These are phyloP conservation scores for Aphelinus certus DNA, from an alignment of 1,140 invertebrate species.

Conservation along the genomic window DNA sequence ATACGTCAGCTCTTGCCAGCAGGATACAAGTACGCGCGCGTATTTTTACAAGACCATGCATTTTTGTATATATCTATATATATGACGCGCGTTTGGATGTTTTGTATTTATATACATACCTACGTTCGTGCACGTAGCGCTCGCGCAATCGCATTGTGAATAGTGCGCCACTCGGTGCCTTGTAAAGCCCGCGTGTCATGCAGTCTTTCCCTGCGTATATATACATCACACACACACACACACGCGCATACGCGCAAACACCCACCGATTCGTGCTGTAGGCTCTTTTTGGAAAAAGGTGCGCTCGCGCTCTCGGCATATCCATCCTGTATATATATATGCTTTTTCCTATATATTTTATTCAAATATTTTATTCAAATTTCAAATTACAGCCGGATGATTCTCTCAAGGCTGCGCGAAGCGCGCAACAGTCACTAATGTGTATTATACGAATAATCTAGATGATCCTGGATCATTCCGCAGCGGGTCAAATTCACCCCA, in stretches of 20 bases:
- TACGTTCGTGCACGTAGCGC: constrained; percentile 38
- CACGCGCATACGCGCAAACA: not conserved
- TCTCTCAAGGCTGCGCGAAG: too few relatives aligned
- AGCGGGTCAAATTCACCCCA: too few relatives aligned
- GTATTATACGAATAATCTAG: too few relatives aligned
- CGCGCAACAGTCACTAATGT: too few relatives aligned
- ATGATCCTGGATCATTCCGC: too few relatives aligned
- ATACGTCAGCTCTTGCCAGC: constrained; percentile 25
- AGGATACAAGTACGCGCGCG: not conserved
- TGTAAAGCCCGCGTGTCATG: not conserved
- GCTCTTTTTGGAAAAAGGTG: constrained; percentile 21
- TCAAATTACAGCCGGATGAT: too few relatives aligned
- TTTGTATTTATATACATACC: constrained; percentile 33
- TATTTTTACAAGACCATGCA: not conserved
- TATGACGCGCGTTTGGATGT: not conserved
- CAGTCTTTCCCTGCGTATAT: not conserved
- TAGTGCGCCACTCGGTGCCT: constrained; percentile 26
- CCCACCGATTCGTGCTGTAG: not conserved
- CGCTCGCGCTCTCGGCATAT: not conserved
- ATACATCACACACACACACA: not conserved
- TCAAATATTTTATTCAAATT: too few relatives aligned
- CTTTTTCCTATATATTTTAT: too few relatives aligned
- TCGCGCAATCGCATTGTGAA: constrained; percentile 5
- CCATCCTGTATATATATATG: too few relatives aligned
- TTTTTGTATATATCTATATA: not conserved